These are phyloP conservation scores for Etheostoma cragini DNA, from an alignment of 2,113 vertebrate genomes.

Conservation along the genomic window DNA sequence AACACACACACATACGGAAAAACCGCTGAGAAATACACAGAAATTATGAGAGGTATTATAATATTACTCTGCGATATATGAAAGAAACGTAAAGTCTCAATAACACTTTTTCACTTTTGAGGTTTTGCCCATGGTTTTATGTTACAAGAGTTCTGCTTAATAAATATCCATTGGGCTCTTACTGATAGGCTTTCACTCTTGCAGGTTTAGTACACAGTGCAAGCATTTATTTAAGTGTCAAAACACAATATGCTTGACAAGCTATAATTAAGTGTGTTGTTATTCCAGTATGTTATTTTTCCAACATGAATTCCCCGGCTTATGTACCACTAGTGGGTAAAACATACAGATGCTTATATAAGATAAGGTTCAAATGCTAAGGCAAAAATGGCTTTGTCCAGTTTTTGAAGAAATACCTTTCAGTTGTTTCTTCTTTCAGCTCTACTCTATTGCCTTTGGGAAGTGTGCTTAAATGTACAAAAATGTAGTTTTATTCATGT, in stretches of 20 bases:
- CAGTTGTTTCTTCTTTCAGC: neutral
- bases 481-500: neutral
- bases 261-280: slow-evolving; percentile 33
- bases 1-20: slow-evolving; percentile 33
- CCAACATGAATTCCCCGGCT: neutral
- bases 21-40: slow-evolving; percentile 58
- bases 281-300: slow-evolving; percentile 1
- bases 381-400: neutral
- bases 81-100: neutral
- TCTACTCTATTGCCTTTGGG: neutral
- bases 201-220: slow-evolving; percentile 13
- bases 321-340: neutral
- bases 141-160: neutral
- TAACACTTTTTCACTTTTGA: slow-evolving; percentile 17
- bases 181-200: neutral
- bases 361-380: neutral
- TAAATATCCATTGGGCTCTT: slow-evolving; percentile 14
- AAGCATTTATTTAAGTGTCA: slow-evolving; percentile 41
- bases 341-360: neutral
- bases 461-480: neutral
- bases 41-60: slow-evolving; percentile 59
- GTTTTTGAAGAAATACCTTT: neutral
- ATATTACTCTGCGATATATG: slow-evolving; percentile 41
- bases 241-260: slow-evolving; percentile 41
- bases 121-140: slow-evolving; percentile 12